Evolutionary conservation across 2,888 invertebrate genomes (phyloP), one percentile per base, ranked within the genome.

Genomic region (Cheilosia soror): DNA sequence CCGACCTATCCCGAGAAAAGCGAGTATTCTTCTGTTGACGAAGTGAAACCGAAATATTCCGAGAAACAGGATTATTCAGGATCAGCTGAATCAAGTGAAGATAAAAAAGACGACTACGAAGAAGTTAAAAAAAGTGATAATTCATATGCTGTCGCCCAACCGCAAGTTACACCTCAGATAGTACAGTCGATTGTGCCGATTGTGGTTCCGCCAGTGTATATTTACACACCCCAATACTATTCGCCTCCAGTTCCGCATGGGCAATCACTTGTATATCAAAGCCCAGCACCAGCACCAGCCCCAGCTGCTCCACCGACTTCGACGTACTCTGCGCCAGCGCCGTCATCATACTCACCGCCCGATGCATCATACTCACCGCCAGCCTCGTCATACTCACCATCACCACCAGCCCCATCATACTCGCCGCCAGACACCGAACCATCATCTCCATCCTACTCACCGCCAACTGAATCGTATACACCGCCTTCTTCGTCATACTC

Each of bases 161-260:
- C 51, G 2, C 49, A 47, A 55, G 51, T 58, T 2, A 31, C 58
- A 1, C 51, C 79, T 15, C 84, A 84, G 29, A 27, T 79, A 29
- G 66, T 84, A 25, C 84, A 84, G 37, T 75, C 80, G 2, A 71
- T 84, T 72, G 65, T 84, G 9, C 83, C 83, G 13, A 60, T 77
- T 6, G 33, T 71, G 15, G 57, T 69, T 42, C 68, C 68, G 20
- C 68, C 77, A 20, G 20, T 80, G 5, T 80, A 75, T 6, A 31
- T 84, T n/a, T 80, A 75, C 53, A 73, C 15, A 31, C 42, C 37
- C 2, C 57, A 57, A 20, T 49, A 37, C 31, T 73, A 57, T 20
- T 33, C 37, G 33, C 33, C 33, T 33, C 33, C 33, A 11, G 11
- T 11, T 37, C 37, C 37, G 37, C 11, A 37, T 11, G 37, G 37